Conservation (phyloP, 2,888 invertebrate genomes). For the Holacanthella duospinosa region DNA sequence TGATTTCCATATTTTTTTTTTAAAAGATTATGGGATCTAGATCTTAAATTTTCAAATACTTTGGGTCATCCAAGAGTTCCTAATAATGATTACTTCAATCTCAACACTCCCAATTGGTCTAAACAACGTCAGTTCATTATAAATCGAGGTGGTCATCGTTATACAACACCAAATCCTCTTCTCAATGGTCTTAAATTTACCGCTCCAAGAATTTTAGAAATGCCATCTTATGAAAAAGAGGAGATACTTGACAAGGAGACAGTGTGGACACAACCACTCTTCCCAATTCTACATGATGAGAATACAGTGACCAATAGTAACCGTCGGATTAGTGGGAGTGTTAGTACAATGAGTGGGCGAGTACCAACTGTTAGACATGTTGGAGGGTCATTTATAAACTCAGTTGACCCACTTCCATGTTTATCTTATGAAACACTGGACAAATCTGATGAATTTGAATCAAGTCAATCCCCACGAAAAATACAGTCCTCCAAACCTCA, state of each 20-base stretch:
- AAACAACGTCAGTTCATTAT: no score
- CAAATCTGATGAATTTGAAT: no score
- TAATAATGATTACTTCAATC: constrained; percentile 16
- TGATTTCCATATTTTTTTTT: no score
- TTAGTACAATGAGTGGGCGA: neutral
- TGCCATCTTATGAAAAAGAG: constrained; percentile 27
- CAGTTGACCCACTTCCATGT: constrained; percentile 11
- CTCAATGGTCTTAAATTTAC: constrained; percentile 29
- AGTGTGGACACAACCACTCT: constrained; percentile 33
- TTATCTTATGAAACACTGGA: constrained; percentile 20
- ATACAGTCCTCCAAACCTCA: constrained; percentile 16
- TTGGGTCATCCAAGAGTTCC: constrained; percentile 15
- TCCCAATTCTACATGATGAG: constrained; percentile 9
- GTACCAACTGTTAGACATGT: neutral
- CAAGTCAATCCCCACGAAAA: neutral
- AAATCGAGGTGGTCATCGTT: neutral
- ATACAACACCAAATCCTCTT: neutral
- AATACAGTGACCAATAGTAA: neutral
- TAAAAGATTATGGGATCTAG: constrained; percentile 34
- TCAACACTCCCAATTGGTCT: constrained; percentile 34
- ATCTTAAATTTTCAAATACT: constrained; percentile 32
- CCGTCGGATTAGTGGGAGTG: neutral
- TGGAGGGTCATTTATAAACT: neutral
- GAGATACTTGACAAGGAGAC: constrained; percentile 29
- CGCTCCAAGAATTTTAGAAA: constrained; percentile 25